Percentiles rank a stretch among this genome's conserved stretches.
These are phyloP conservation scores for Aldrovandia affinis DNA, from an alignment of 2,797 vertebrate genomes.

Conservation along the genomic window DNA sequence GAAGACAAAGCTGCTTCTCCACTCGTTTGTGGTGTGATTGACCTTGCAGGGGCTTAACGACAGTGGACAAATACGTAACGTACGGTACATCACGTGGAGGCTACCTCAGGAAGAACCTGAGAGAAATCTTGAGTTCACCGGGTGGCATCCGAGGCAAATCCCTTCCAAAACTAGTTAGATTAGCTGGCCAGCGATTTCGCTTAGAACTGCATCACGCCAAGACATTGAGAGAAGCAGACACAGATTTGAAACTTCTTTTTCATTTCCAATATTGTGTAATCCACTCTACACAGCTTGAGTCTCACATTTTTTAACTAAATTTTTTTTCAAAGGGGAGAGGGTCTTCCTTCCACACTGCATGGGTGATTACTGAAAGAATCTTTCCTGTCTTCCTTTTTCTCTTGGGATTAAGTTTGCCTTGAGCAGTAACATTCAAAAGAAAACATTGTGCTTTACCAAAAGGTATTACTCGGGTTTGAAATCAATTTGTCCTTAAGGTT, in stretches of 20 bases:
- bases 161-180: not conserved
- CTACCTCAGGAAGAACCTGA: slow-evolving; percentile 4
- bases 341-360: slow-evolving; percentile 35
- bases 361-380: slow-evolving; percentile 31
- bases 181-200: not conserved
- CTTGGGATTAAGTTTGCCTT: not conserved
- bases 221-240: not conserved
- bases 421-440: not conserved
- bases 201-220: not conserved
- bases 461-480: not conserved
- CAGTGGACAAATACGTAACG: not conserved
- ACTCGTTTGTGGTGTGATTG: slow-evolving; percentile 42
- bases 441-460: not conserved
- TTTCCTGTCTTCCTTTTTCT: not conserved
- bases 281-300: slow-evolving; percentile 38
- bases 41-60: slow-evolving; percentile 45
- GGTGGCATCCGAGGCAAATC: slow-evolving; percentile 4
- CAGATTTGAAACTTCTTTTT: slow-evolving; percentile 26
- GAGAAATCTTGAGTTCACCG: not conserved
- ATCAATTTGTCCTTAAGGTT: too few relatives aligned
- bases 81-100: not conserved
- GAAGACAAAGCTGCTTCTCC: slow-evolving; percentile 46
- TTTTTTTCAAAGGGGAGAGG: slow-evolving; percentile 36
- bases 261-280: slow-evolving; percentile 37
- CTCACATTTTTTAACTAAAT: slow-evolving; percentile 18